Conservation (phyloP, 2,888 invertebrate genomes). For the Eremobia ochroleuca region DNA sequence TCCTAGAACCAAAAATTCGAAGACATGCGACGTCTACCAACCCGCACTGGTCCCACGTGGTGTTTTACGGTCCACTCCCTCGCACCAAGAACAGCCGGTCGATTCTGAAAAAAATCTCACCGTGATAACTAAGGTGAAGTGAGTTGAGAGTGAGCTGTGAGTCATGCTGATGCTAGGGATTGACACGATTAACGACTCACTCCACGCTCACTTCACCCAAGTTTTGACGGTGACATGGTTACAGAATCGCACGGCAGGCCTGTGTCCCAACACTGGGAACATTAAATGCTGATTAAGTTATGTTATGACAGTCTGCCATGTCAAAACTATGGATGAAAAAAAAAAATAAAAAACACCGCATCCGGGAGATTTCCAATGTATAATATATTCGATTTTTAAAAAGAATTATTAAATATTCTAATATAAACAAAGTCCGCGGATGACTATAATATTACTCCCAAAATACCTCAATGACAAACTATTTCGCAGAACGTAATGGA, state of each 20-base stretch:
- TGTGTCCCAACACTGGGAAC: not conserved
- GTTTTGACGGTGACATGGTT: too few species aligned
- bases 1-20: too few species aligned
- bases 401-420: slow-evolving; percentile 21
- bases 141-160: too few species aligned
- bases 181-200: too few species aligned
- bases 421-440: slow-evolving; percentile 22
- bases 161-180: too few species aligned
- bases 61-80: not conserved
- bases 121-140: too few species aligned
- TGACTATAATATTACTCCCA: slow-evolving; percentile 19
- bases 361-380: slow-evolving; percentile 39
- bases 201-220: too few species aligned
- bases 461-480: slow-evolving; percentile 43
- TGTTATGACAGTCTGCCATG: not conserved
- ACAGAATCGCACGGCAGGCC: too few species aligned
- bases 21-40: not conserved
- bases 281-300: not conserved
- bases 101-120: too few species aligned
- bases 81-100: too few species aligned
- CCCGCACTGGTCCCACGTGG: not conserved
- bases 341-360: not conserved
- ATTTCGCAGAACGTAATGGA: slow-evolving; percentile 48
- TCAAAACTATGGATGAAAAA: not conserved
- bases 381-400: slow-evolving; percentile 12